These are phyloP conservation scores for Stenopsyche tienmushanensis DNA, from an alignment of 1,140 invertebrate species.

Conservation along the genomic window DNA sequence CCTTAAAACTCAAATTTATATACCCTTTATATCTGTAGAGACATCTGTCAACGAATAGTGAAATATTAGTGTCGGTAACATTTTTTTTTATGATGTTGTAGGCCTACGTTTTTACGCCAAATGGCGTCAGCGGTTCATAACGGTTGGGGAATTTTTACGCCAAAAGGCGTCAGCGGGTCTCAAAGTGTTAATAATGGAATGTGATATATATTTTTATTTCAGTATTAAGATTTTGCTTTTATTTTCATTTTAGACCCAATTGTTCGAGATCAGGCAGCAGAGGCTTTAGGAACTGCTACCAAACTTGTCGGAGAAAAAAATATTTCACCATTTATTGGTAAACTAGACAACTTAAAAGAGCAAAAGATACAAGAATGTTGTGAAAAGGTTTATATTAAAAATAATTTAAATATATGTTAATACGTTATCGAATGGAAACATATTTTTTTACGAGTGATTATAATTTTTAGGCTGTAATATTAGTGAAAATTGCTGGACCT, in stretches of 20 bases:
- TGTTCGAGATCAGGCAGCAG: constrained; percentile 82
- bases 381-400: constrained; percentile 64
- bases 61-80: too few species aligned
- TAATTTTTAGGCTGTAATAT: constrained; percentile 68
- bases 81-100: too few species aligned
- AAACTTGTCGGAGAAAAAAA: constrained; percentile 93
- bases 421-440: background rate
- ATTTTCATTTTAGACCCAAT: constrained; percentile 64
- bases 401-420: constrained; percentile 4
- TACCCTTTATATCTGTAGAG: too few species aligned
- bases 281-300: constrained; percentile 91
- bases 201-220: constrained; percentile 8
- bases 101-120: too few species aligned
- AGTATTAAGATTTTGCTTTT: constrained; percentile 6
- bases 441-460: background rate
- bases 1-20: too few species aligned
- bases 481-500: constrained; percentile 64
- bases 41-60: too few species aligned
- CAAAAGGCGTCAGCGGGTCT: too few species aligned
- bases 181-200: too few species aligned
- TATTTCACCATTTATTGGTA: constrained; percentile 80
- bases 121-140: too few species aligned
- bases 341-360: constrained; percentile 90
- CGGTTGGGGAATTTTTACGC: too few species aligned
- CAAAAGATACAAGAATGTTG: constrained; percentile 93